These are phyloP conservation scores for Chrysomallon squamiferum DNA, from an alignment of 1,140 invertebrate genomes.

Conservation along the genomic window DNA sequence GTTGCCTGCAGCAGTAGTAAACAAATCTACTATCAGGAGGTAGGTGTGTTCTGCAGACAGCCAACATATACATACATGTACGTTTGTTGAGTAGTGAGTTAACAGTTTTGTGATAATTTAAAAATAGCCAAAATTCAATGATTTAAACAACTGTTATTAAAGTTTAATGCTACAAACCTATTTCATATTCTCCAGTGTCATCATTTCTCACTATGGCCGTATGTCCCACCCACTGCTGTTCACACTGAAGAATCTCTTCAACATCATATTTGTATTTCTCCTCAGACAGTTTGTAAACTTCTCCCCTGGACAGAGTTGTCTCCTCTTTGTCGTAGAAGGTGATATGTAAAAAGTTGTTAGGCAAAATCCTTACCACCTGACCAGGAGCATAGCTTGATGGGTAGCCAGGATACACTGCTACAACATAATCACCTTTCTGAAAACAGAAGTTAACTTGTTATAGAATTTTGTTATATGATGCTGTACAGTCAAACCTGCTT, in stretches of 20 bases:
- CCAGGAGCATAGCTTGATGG: background rate
- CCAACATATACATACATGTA: too few relatives aligned
- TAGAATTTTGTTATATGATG: too few relatives aligned
- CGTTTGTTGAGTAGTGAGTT: too few relatives aligned
- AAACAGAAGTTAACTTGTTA: too few relatives aligned
- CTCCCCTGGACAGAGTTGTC: background rate
- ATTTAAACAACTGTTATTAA: too few relatives aligned
- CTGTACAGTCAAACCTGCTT: too few relatives aligned
- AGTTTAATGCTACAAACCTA: background rate
- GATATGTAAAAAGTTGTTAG: background rate
- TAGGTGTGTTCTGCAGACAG: too few relatives aligned
- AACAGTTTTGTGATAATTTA: too few relatives aligned
- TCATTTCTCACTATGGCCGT: background rate
- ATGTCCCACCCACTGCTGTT: background rate
- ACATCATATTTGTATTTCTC: slow-evolving; percentile 2
- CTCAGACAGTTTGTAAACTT: background rate
- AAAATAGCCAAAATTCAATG: too few relatives aligned
- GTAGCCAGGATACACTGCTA: background rate
- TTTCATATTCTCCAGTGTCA: background rate
- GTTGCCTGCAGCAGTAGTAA: too few relatives aligned
- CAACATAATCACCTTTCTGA: background rate
- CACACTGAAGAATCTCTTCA: background rate
- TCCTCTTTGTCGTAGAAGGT: background rate
- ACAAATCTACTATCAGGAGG: too few relatives aligned
- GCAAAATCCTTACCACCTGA: background rate